Evolutionary conservation across 2,113 vertebrate species (phyloP).

Genomic region (Shinisaurus crocodilurus): DNA sequence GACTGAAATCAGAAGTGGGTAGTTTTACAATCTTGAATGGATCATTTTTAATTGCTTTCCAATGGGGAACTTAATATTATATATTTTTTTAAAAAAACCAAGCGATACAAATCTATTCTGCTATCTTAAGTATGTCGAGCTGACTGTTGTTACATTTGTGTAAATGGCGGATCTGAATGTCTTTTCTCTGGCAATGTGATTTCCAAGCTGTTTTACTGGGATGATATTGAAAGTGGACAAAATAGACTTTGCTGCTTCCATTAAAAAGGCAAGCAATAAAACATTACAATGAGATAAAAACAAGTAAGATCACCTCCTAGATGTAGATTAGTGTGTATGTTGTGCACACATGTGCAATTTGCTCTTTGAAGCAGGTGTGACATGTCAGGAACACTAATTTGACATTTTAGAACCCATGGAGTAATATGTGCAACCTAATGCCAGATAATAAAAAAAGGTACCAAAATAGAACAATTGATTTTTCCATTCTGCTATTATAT

Average conservation of each 20-base stretch:
- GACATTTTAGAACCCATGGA: slow-evolving; percentile 69
- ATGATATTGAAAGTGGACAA: slow-evolving; percentile 78
- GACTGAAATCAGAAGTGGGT: slow-evolving; percentile 76
- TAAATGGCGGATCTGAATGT: slow-evolving; percentile 82
- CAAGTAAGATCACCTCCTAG: slow-evolving; percentile 71
- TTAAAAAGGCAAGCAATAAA: slow-evolving; percentile 78
- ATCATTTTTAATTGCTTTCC: slow-evolving; percentile 82
- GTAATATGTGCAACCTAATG: slow-evolving; percentile 69
- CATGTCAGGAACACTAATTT: slow-evolving; percentile 75
- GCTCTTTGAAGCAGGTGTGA: slow-evolving; percentile 72
- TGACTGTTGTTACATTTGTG: slow-evolving; percentile 78
- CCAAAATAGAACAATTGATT: slow-evolving; percentile 50
- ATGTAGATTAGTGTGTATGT: slow-evolving; percentile 60
- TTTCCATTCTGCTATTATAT: slow-evolving; percentile 38
- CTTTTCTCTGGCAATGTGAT: slow-evolving; percentile 77
- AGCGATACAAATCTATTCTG: slow-evolving; percentile 76
- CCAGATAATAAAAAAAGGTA: slow-evolving; percentile 25
- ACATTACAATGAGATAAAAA: slow-evolving; percentile 76
- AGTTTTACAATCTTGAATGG: slow-evolving; percentile 77
- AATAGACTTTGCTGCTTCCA: slow-evolving; percentile 77
- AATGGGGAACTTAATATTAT: slow-evolving; percentile 67
- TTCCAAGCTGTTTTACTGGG: slow-evolving; percentile 80
- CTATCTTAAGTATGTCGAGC: slow-evolving; percentile 74
- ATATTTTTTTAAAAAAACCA: slow-evolving; percentile 31
- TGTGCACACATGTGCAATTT: slow-evolving; percentile 57